Evolutionary conservation across 2,113 vertebrate species (phyloP), one percentile per base, ranked within the genome.

Genomic region (Hippocampus guttulatus): DNA sequence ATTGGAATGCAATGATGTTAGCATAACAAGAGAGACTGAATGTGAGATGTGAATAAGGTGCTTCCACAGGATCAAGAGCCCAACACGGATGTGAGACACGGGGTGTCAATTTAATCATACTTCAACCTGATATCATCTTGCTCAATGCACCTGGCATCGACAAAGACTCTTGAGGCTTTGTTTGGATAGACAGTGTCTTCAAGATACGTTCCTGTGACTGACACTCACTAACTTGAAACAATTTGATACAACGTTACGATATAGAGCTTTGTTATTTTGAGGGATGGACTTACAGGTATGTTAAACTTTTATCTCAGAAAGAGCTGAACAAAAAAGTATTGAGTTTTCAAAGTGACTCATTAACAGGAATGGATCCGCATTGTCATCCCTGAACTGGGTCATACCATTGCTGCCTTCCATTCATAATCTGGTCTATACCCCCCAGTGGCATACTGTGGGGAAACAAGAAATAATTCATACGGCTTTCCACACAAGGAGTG

Each of bases 381-480:
- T 70, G 66, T 58, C 49, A 57, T 68, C 18, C 38, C 83, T 72
- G 73, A 52, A 65, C 45, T 74, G 75, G 78, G 75, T 82, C 81
- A 84, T 6, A 76, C 64, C 63, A 55, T 55, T 49, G 41, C 43
- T 51, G 18, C n/a, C 60, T 9, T 58, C 38, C 58, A 64, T 74
- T 74, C 78, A 82, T 63, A 81, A 61, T 79, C 75, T 80, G 74
- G 85, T 85, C 81, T 74, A 74, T 78, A 23, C 73, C 84, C 80
- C 15, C 84, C 83, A 82, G 79, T 80, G 90, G 85, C 90, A 88
- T 90, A 92, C 88, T 90, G 84, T 82, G 27, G 80, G 86, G 85
- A 90, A 81, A 90, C 12, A 12, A 94, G 92, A 93, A 95, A 95
- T 95, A 94, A 96, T 95, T 95, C 85, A 95, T 95, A 94, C 80